Base-by-base conservation (phyloP, 1,140 invertebrate species). In the Diorhabda elongata region DNA sequence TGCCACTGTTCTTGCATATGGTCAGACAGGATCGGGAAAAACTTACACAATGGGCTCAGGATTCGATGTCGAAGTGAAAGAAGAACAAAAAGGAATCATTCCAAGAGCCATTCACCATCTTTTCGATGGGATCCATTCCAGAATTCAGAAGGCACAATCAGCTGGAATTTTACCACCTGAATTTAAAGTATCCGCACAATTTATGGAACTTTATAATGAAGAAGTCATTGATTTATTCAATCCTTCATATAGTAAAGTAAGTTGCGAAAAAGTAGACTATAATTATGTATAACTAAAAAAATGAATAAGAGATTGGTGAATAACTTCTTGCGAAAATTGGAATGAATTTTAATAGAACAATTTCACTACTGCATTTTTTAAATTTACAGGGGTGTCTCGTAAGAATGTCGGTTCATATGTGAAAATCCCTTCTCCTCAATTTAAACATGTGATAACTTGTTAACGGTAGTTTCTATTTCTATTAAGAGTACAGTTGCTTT, bases 21-120 rank as follows among this genome's bases (percentile, higher is more conserved):
- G 97, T 69, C 97, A 96, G 88, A 98, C 96, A 60, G 96, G 96
- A 0, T 95, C 93, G 41, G 98, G 97, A 0, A 99, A 99, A 85
- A 99, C 98, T 0, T 98, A 96, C 80, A 97, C 96, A 0, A 99
- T 99, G 98, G 98, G 98, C 41, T 98, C 97, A 5, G 96, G 95
- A 0, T 98, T 98, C 82, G 96, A 98, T 76, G 86, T 94, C 3
- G 90, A 92, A 68, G 81, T 88, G 4, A 84, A 85, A 42, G 87
- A 89, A 3, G 87, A 91, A 68, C 87, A 90, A 70, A 84, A 89
- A 63, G 97, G 97, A 3, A 97, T 98, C 71, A 95, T 98, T 74
- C 96, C 97, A 0, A 87, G 97, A 67, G 96, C 97, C 4, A 93
- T 99, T 56, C 86, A 89, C 65, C 92, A 96, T 70, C 87, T 99